These are phyloP conservation scores for Heliangelus exortis DNA, from an alignment of 2,797 vertebrate genomes.

Conservation along the genomic window DNA sequence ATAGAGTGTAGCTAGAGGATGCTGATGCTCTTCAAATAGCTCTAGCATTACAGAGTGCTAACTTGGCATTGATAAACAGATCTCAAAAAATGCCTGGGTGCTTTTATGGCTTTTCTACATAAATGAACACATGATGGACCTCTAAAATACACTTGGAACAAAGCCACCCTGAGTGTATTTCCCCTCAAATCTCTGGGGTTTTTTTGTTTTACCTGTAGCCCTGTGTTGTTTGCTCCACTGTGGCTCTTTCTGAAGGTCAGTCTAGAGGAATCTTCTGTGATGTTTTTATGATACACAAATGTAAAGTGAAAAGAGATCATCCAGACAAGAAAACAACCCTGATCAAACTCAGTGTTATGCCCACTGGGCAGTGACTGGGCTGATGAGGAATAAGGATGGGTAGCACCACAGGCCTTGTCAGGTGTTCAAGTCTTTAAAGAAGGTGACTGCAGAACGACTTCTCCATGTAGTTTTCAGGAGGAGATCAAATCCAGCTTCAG, in stretches of 20 bases:
- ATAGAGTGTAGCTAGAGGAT: constrained; percentile 45
- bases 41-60: background rate
- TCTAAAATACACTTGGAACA: background rate
- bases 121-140: background rate
- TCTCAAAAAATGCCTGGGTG: background rate
- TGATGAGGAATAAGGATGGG: background rate
- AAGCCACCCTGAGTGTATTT: background rate
- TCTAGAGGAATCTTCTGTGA: background rate
- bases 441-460: background rate
- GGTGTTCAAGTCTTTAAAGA: background rate
- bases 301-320: background rate
- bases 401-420: background rate
- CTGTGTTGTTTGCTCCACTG: background rate
- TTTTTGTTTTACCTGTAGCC: background rate
- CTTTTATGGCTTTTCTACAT: background rate
- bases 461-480: background rate
- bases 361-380: background rate
- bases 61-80: background rate
- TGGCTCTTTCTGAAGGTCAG: background rate
- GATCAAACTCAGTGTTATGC: background rate
- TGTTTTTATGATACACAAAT: accelerated
- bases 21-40: constrained; percentile 43
- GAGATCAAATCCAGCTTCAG: background rate
- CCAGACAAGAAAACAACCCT: background rate
- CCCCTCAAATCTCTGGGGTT: background rate